Evolutionary conservation across 92 coral and sea anemone genomes (phyloP), one percentile per base, ranked within the genome.

Genomic region (Siderastrea siderea): DNA sequence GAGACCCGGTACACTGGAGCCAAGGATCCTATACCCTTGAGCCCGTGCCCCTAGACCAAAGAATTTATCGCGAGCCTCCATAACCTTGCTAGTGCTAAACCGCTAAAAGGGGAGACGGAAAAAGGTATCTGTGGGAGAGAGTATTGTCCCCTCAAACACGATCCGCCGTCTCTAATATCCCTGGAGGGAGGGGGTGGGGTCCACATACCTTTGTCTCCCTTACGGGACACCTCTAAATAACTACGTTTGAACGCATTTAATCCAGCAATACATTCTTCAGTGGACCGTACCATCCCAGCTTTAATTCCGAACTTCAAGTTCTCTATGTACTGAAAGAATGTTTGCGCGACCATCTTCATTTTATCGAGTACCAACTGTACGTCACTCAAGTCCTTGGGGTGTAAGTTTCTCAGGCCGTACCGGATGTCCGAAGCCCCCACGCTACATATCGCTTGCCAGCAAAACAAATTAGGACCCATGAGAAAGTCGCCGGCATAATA

Each of bases 211-310:
- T 64, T 10, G 2, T 69, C 92, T 14, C 94, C 95, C 9, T 79
- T 19, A 45, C 83, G 76, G 1, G 95, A 84, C 1, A 96, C 81
- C 1, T 83, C 71, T 2, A 85, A 62, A 17, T 81, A 94, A 1
- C 15, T 38, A 26, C 90, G 63, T 57, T 91, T 96, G 5, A 93
- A 68, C 43, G 94, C 71, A 43, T 92, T 75, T 2, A 92, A 55
- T 1, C 99, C 99, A 43, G 98, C 99, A 46, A 79, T 10, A 53
- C 99, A 97, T 48, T 93, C 98, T 13, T 97, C 98, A 12, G 49
- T 52, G 3, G 98, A 92, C 9, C 98, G 93, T 0, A 95, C 98
- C 98, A 97, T 96, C 0, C 99, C 99, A 19, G 96, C 90, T n/a
- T 89, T 89, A 11, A 87, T 91, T 17, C 99, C 99, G 19, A 77